Evolutionary conservation across 2,113 vertebrate species (phyloP), one percentile per base, ranked within the genome.

Genomic region (Ursus arctos): DNA sequence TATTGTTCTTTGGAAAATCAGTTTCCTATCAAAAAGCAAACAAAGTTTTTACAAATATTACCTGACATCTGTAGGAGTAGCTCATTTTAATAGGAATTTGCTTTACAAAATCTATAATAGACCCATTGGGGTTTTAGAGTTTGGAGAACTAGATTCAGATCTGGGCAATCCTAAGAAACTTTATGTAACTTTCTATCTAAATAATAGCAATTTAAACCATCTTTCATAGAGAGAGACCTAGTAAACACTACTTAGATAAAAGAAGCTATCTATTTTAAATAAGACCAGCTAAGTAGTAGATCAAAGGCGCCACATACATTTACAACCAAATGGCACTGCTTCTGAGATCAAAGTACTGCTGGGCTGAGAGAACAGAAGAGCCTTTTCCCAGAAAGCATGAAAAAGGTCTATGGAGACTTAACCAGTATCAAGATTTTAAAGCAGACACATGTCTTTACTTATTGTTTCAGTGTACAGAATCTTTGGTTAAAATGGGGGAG

Each of bases 191-290:
- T 95, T 89, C 88, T 95, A 94, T 84, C 97, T 98, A 98, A 98
- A 98, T 96, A 97, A 97, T 96, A 96, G 96, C 86, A 95, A 91
- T 98, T 98, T 96, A 98, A 98, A 97, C 88, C 77, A 89, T 98
- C 96, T 97, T 98, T 98, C 88, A 95, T 76, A 89, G 97, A 97
- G 59, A 85, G 87, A 97, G 96, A 93, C 82, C 97, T 53, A 95
- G 97, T 98, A 98, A 98, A 98, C 98, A 98, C 88, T 69, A 86
- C 61, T 92, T 89, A 96, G 96, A 98, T 98, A 98, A 98, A 98
- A 98, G 97, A 97, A 98, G 94, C 91, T 97, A 97, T 98, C 98
- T 98, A 95, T 97, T 98, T 98, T 98, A 98, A 98, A 89, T 96
- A 97, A 97, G 97, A 82, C 88, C 92, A 97, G 95, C 83, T 98